A percentile compares a stretch with the other conserved stretches of the same genome.
These are phyloP conservation scores for Aporophyla lueneburgensis DNA, from an alignment of 2,888 invertebrate species.

Conservation along the genomic window DNA sequence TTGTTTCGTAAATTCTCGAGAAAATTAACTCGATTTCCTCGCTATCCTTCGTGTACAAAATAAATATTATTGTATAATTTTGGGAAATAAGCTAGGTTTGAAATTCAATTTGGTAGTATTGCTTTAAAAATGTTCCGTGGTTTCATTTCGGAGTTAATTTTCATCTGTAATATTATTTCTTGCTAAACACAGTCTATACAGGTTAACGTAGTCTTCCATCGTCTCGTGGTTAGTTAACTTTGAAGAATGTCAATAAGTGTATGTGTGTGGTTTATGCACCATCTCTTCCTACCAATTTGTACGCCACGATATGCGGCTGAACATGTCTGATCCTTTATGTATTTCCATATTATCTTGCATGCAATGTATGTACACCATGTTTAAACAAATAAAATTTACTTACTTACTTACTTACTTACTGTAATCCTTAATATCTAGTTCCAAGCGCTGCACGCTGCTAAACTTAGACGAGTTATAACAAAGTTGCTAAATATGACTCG, in stretches of 20 bases:
- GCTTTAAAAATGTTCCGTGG: conserved; percentile 14
- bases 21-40: conserved; percentile 48
- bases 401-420: too few relatives aligned
- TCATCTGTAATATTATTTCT: conserved; percentile 14
- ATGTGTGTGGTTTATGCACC: too few relatives aligned
- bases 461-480: conserved; percentile 16
- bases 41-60: conserved; percentile 33
- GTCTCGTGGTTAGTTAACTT: background rate
- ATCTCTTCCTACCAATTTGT: too few relatives aligned
- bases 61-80: conserved; percentile 45
- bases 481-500: conserved; percentile 10
- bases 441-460: background rate
- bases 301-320: too few relatives aligned
- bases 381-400: too few relatives aligned
- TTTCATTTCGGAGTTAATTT: conserved; percentile 13
- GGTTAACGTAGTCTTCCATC: background rate
- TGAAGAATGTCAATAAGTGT: background rate
- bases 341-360: too few relatives aligned
- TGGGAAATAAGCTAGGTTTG: conserved; percentile 23
- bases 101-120: conserved; percentile 37
- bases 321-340: too few relatives aligned
- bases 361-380: too few relatives aligned
- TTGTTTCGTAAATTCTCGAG: conserved; percentile 31
- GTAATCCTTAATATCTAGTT: background rate
- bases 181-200: background rate